These are phyloP conservation scores for Brachionus asplanchnoidis DNA, from an alignment of 1,140 invertebrate species.

Conservation along the genomic window DNA sequence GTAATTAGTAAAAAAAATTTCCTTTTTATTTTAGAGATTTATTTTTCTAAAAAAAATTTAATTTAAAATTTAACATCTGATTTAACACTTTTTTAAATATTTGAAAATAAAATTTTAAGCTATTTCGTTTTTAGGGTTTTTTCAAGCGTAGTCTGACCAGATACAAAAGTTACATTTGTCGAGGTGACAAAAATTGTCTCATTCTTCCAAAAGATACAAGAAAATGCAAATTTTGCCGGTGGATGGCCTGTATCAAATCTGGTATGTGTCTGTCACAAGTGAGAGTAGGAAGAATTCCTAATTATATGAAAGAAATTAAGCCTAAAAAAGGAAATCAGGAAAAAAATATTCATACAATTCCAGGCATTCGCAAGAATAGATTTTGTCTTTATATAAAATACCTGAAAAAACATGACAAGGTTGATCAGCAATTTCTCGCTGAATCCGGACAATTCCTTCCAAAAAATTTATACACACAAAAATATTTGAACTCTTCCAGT, in stretches of 20 bases:
- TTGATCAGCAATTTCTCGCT: background rate
- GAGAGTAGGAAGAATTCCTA: background rate
- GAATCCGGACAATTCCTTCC: background rate
- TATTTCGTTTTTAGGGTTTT: constrained; percentile 48
- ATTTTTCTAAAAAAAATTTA: no score
- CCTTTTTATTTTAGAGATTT: no score
- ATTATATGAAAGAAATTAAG: background rate
- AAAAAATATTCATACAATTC: background rate
- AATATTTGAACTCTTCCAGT: background rate
- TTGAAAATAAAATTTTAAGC: background rate
- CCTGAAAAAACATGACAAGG: background rate
- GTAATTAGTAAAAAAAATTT: no score
- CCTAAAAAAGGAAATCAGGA: background rate
- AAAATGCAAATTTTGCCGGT: constrained; percentile 56
- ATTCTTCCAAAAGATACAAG: constrained; percentile 55
- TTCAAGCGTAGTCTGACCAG: constrained; percentile 56
- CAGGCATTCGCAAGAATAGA: background rate
- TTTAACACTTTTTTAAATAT: no score
- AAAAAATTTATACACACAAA: background rate
- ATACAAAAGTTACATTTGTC: constrained; percentile 56
- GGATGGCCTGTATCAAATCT: constrained; percentile 53
- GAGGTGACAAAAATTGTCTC: constrained; percentile 53
- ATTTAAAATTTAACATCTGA: no score
- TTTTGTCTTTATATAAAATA: background rate
- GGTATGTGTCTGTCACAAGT: background rate